Evolutionary conservation across 2,797 vertebrate genomes (phyloP), one percentile per base, ranked within the genome.

Genomic region (Phylloscopus collybita): DNA sequence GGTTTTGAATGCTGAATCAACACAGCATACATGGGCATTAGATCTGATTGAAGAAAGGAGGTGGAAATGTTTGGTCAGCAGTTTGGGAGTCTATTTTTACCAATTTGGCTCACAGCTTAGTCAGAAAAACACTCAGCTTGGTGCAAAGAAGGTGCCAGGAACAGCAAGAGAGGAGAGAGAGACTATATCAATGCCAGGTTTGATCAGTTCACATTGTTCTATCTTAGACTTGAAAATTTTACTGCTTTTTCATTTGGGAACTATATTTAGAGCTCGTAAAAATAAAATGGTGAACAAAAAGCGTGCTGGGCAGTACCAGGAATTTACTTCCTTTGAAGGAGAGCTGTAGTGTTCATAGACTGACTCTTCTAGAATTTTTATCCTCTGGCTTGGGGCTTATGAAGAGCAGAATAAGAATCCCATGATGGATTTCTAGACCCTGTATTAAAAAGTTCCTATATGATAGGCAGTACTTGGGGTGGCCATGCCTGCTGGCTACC

Each of bases 1-100:
- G 62, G 18, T 54, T 93, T 85, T 60, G 56, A 61, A 73, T 21
- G 51, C 29, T 89, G 67, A 92, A 91, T 88, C 71, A 91, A 60
- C 60, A 57, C 10, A 72, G 23, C 29, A 47, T 19, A 85, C 29
- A 71, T 3, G 5, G 80, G 18, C 42, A 57, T 23, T 73, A 78
- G 23, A 74, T 74, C 36, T 49, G 26, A 67, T 62, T 80, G 61
- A 93, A 80, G n/a, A 92, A 92, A 82, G 44, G 64, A 86, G 69
- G 30, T 83, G 30, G 56, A 89, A 92, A 72, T 80, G 53, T 59
- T 76, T 87, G 56, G 45, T 95, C 89, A 90, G 94, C 85, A 89
- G 45, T 89, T 85, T 66, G 13, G 23, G 32, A 91, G 23, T 65
- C 49, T 87, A 36, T 91, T 96, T 95, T 93, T 91, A 93, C 21